Conservation (phyloP, 1,140 invertebrate species). For the Caenorhabditis tropicalis region DNA sequence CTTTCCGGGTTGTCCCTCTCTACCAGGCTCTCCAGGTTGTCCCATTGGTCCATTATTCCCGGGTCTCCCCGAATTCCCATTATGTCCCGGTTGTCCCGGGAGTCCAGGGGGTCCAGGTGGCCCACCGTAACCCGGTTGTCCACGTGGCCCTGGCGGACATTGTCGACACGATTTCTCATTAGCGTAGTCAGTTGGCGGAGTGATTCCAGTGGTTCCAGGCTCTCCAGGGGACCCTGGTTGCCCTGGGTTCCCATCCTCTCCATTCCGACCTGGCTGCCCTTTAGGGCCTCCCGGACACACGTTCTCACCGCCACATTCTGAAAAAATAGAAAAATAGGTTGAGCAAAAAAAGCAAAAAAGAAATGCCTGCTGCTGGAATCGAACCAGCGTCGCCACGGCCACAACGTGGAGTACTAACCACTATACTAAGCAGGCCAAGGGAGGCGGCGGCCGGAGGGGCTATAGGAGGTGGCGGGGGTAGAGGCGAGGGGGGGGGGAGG, state of each 20-base stretch:
- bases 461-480: neutral
- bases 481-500: too few species aligned
- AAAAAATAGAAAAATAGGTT: neutral
- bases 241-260: constrained; percentile 32
- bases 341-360: neutral
- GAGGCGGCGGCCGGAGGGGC: neutral
- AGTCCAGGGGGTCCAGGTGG: constrained; percentile 44
- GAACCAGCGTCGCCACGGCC: constrained; percentile 66
- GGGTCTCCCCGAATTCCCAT: constrained; percentile 17
- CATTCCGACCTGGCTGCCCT: constrained; percentile 1
- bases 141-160: constrained; percentile 33
- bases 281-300: constrained; percentile 7
- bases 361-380: constrained; percentile 54
- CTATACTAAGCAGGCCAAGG: constrained; percentile 59
- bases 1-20: constrained; percentile 23
- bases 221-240: constrained; percentile 40
- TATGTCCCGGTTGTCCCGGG: constrained; percentile 32
- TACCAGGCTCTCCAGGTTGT: constrained; percentile 37
- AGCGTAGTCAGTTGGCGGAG: neutral
- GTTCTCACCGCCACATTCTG: constrained; percentile 27
- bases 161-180: neutral
- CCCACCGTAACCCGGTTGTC: constrained; percentile 36
- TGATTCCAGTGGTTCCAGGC: constrained; percentile 23
- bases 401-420: constrained; percentile 68
- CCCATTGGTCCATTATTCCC: constrained; percentile 26